Evolutionary conservation across 2,888 invertebrate genomes (phyloP).

Genomic region (Sphaerophoria taeniata): DNA sequence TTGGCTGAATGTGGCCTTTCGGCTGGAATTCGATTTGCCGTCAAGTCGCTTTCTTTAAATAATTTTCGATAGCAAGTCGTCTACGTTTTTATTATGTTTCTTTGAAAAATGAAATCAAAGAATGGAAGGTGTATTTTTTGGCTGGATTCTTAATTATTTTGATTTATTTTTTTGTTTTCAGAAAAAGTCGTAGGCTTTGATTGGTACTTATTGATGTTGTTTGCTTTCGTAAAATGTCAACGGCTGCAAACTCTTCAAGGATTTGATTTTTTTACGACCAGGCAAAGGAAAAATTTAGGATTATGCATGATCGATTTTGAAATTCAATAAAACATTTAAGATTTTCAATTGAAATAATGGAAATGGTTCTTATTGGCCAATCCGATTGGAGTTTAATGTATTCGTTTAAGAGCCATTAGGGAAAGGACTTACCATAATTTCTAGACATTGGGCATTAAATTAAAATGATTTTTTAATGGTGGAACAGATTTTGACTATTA

Average conservation of each 20-base stretch:
- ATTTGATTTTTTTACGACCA: neutral
- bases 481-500: no score
- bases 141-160: neutral
- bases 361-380: neutral
- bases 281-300: neutral
- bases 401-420: neutral
- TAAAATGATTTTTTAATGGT: no score
- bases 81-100: slow-evolving; percentile 7
- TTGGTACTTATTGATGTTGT: no score
- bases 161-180: no score
- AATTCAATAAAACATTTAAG: slow-evolving; percentile 26
- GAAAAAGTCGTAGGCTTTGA: no score
- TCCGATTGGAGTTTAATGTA: slow-evolving; percentile 8
- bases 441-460: neutral
- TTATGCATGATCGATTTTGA: slow-evolving; percentile 14
- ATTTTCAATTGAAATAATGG: slow-evolving; percentile 22
- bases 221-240: neutral
- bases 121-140: neutral
- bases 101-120: slow-evolving; percentile 2
- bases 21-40: slow-evolving; percentile 38
- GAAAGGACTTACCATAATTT: slow-evolving; percentile 27
- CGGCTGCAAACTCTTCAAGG: neutral
- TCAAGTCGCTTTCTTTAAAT: neutral
- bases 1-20: slow-evolving; percentile 32
- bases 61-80: slow-evolving; percentile 34